Conservation (phyloP, 1,140 invertebrate species). For the Zaprionus davidi region DNA sequence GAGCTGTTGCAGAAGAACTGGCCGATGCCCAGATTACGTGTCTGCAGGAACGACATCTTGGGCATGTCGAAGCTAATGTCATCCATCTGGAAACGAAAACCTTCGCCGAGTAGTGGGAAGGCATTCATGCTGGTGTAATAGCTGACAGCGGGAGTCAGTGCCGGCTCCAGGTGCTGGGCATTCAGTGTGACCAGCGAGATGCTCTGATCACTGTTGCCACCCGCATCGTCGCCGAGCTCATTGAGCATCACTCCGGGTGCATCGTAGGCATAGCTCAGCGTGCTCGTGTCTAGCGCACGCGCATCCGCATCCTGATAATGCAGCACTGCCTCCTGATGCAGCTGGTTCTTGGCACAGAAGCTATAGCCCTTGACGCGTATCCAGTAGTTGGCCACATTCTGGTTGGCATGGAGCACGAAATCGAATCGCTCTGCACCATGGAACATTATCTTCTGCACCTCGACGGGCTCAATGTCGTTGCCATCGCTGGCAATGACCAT, state of each 20-base stretch:
- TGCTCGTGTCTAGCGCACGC: constrained; percentile 45
- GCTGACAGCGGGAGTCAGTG: constrained; percentile 45
- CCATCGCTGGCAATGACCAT: constrained; percentile 91
- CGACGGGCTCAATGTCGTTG: constrained; percentile 87
- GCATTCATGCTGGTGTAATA: constrained; percentile 77
- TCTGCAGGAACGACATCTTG: constrained; percentile 73
- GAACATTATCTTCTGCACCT: constrained; percentile 87
- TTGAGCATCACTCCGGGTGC: constrained; percentile 63
- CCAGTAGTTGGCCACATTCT: constrained; percentile 86
- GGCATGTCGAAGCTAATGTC: constrained; percentile 79
- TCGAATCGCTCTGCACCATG: constrained; percentile 90
- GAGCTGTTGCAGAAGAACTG: constrained; percentile 75
- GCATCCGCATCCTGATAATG: constrained; percentile 71
- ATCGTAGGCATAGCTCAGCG: constrained; percentile 67
- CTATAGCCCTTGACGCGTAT: constrained; percentile 84
- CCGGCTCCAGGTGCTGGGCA: constrained; percentile 39
- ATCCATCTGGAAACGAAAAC: constrained; percentile 79
- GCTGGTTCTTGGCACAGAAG: constrained; percentile 68
- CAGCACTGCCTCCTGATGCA: constrained; percentile 77
- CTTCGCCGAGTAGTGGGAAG: constrained; percentile 51
- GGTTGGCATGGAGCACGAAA: constrained; percentile 89
- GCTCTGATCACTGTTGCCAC: constrained; percentile 24
- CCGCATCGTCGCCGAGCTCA: constrained; percentile 58
- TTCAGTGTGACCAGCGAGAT: constrained; percentile 63
- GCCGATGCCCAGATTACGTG: constrained; percentile 73